phyloP scores from a whole-genome alignment of 2,113 vertebrate genomes.

The Cyanistes caeruleus region DNA sequence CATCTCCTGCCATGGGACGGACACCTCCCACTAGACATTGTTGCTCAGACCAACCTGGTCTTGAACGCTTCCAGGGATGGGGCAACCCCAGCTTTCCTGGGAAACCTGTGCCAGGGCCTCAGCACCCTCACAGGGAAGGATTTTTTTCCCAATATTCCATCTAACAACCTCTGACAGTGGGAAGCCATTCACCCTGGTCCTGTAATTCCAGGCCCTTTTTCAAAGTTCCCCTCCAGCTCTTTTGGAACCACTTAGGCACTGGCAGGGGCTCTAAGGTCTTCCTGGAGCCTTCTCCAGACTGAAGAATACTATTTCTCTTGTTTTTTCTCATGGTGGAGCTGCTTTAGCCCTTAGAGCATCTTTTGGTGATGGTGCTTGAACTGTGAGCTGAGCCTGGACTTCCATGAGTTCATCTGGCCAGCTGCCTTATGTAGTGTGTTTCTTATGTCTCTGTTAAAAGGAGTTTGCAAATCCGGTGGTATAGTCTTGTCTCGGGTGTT shows the following conservation, averaged over 20 bases:
- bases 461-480: neutral
- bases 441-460: neutral
- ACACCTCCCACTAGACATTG: neutral
- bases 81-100: neutral
- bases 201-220: neutral
- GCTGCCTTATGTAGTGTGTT: fast-evolving
- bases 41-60: neutral
- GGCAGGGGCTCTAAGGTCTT: neutral
- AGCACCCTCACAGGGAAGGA: neutral
- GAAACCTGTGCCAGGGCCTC: neutral
- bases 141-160: neutral
- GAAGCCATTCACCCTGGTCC: neutral
- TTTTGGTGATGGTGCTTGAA: neutral
- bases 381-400: neutral
- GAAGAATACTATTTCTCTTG: neutral
- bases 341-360: neutral
- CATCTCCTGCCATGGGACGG: neutral
- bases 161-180: neutral
- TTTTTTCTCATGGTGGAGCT: neutral
- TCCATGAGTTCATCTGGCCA: neutral
- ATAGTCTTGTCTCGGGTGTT: neutral
- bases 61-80: neutral
- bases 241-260: neutral
- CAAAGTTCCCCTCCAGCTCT: neutral
- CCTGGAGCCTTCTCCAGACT: neutral